These are phyloP conservation scores for Pseudolaguvia tuberculata DNA, from an alignment of 2,113 vertebrate genomes.

Conservation along the genomic window DNA sequence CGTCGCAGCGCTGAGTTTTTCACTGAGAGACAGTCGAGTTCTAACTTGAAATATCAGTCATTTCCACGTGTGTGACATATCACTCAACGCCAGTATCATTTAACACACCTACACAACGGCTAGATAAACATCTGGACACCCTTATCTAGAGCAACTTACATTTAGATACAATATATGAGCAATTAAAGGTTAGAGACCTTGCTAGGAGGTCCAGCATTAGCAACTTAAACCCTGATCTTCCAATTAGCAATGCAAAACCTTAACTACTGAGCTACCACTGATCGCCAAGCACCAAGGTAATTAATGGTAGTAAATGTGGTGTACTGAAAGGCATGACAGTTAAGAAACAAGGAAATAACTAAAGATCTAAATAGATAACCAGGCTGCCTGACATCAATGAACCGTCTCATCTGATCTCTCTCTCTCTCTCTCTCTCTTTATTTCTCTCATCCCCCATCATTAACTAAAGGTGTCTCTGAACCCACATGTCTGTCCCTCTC, in stretches of 20 bases:
- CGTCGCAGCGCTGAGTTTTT: no score
- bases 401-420: background rate
- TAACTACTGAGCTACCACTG: no score
- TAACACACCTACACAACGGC: background rate
- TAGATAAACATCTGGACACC: background rate
- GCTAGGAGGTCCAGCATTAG: no score
- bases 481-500: constrained; percentile 8
- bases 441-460: background rate
- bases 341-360: constrained; percentile 20
- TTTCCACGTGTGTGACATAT: background rate
- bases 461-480: constrained; percentile 22
- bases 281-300: no score
- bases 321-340: background rate
- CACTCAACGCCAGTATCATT: background rate
- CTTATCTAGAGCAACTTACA: no score
- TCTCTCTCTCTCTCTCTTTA: constrained; percentile 18
- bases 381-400: constrained; percentile 27
- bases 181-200: no score
- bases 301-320: background rate
- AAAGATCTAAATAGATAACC: constrained; percentile 18
- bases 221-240: no score
- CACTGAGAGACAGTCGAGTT: background rate
- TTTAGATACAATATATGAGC: no score
- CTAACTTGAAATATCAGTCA: background rate
- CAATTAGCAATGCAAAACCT: no score